phyloP scores from a whole-genome alignment of 30 jellyfish, hydroid and myxozoan genomes.

The Nemopilema nomurai region DNA sequence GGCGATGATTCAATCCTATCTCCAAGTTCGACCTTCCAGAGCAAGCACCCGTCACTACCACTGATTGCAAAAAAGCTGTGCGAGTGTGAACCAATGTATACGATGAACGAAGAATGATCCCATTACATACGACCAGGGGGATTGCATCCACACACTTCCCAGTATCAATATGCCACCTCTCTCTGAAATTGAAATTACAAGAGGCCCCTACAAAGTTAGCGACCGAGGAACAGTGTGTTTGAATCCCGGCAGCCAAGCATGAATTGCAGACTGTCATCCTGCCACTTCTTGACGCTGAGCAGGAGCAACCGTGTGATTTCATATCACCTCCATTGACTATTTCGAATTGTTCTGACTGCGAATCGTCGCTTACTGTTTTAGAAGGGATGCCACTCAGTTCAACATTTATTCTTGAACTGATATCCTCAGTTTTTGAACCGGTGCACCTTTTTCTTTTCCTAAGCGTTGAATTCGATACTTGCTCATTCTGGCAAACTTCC shows the following conservation, averaged over 20 bases:
- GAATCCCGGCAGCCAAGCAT: conserved; percentile 28
- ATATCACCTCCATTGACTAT: neutral
- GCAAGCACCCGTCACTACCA: conserved; percentile 38
- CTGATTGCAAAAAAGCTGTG: conserved; percentile 54
- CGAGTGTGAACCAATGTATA: conserved; percentile 91
- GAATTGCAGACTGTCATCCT: conserved; percentile 2
- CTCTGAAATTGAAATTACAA: neutral
- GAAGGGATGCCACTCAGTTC: neutral
- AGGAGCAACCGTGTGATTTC: conserved; percentile 14
- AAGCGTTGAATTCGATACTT: neutral
- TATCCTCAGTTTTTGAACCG: neutral
- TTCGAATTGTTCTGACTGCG: neutral
- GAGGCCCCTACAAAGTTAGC: neutral
- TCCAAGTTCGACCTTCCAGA: conserved; percentile 71
- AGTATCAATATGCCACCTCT: conserved; percentile 36
- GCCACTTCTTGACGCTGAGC: conserved; percentile 42
- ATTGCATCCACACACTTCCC: conserved; percentile 90
- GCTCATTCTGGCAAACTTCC: neutral
- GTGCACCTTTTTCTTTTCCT: neutral
- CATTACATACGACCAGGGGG: conserved; percentile 75
- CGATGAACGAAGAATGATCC: conserved; percentile 41
- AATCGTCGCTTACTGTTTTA: neutral
- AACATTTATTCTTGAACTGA: neutral
- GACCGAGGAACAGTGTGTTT: neutral
- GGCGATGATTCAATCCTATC: conserved; percentile 91